Percentiles rank a stretch among this genome's conserved stretches.
These are phyloP conservation scores for Sebastolobus alascanus DNA, from an alignment of 2,797 vertebrate species.

Conservation along the genomic window DNA sequence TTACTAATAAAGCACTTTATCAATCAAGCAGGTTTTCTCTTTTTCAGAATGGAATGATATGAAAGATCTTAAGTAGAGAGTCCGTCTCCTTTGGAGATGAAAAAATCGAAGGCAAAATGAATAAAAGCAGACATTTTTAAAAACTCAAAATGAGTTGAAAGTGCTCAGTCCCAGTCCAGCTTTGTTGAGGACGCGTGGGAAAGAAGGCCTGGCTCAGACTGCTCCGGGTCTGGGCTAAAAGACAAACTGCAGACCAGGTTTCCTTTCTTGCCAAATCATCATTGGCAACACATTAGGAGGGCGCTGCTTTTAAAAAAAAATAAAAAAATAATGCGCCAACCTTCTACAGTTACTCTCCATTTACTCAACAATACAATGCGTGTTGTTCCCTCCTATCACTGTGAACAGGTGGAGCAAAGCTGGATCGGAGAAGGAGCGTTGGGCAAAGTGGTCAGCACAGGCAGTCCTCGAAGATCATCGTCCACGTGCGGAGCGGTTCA, in stretches of 20 bases:
- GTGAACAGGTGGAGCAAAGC: slow-evolving; percentile 52
- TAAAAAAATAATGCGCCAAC: slow-evolving; percentile 62
- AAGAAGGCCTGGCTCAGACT: slow-evolving; percentile 78
- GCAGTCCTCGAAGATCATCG: too few species aligned
- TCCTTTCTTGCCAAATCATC: slow-evolving; percentile 70
- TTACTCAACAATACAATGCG: slow-evolving; percentile 47
- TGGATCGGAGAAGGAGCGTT: slow-evolving; percentile 54
- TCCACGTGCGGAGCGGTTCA: too few species aligned
- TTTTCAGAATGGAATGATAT: slow-evolving; percentile 87
- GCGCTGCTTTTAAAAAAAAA: slow-evolving; percentile 56
- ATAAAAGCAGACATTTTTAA: too few species aligned
- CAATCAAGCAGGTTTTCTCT: slow-evolving; percentile 89
- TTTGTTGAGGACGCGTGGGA: too few species aligned
- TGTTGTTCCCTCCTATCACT: slow-evolving; percentile 55
- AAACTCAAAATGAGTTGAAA: too few species aligned
- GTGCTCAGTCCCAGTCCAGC: too few species aligned
- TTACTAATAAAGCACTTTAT: slow-evolving; percentile 86
- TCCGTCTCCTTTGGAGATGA: too few species aligned
- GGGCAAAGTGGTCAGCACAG: too few species aligned
- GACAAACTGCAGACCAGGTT: slow-evolving; percentile 75
- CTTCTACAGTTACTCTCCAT: slow-evolving; percentile 72
- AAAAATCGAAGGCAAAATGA: too few species aligned
- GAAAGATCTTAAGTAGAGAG: too few species aligned
- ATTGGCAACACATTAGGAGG: slow-evolving; percentile 81
- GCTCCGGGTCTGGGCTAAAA: slow-evolving; percentile 72